Conservation (phyloP, 2,113 vertebrate genomes). For the Prunella himalayana region DNA sequence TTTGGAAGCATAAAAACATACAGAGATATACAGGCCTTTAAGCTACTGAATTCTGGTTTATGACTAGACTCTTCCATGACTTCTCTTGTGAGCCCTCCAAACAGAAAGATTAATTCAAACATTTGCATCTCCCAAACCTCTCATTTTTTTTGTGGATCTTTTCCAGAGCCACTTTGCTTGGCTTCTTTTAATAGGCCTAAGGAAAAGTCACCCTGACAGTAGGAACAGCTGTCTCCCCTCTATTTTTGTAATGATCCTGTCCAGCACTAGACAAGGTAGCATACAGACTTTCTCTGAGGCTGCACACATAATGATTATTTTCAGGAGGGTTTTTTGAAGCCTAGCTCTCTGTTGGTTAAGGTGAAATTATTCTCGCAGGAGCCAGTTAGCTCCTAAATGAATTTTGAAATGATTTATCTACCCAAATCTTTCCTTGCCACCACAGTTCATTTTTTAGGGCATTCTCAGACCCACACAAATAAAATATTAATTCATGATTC, state of each 20-base stretch:
- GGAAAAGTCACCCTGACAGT: not conserved
- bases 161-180: not conserved
- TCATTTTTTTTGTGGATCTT: not conserved
- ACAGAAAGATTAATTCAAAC: not conserved
- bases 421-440: not conserved
- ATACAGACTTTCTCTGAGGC: not conserved
- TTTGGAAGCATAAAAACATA: not conserved
- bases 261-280: not conserved
- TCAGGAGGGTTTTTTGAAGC: not conserved
- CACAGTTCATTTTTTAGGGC: not conserved
- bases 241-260: not conserved
- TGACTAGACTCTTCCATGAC: not conserved
- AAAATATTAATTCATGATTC: not conserved
- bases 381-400: not conserved
- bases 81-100: not conserved
- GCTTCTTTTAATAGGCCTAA: not conserved
- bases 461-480: not conserved
- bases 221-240: not conserved
- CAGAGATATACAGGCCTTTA: not conserved
- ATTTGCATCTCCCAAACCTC: not conserved
- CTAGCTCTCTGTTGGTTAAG: not conserved
- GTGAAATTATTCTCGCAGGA: not conserved
- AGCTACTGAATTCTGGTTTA: not conserved
- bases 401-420: not conserved
- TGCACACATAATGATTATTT: not conserved